A percentile compares a stretch with the other conserved stretches of the same genome.
Evolutionary conservation across 2,113 vertebrate species (phyloP).

Genomic region (Girardinichthys multiradiatus): DNA sequence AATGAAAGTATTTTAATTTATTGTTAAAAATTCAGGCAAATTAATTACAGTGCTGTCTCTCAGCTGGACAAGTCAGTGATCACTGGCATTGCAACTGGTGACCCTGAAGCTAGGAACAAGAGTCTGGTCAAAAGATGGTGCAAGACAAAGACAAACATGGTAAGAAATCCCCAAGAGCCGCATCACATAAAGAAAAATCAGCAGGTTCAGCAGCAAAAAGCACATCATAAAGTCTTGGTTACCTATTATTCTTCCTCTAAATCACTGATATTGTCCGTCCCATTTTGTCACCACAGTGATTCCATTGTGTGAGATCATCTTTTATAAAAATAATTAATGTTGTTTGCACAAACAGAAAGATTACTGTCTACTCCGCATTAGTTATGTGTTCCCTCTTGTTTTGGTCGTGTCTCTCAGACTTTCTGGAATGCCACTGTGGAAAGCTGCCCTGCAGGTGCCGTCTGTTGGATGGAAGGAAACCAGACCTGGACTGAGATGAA

Average conservation of each 20-base stretch:
- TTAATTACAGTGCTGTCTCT: conserved; percentile 4
- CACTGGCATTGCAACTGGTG: conserved; percentile 84
- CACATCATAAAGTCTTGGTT: conserved; percentile 10
- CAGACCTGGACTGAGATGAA: conserved; percentile 81
- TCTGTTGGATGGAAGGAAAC: conserved; percentile 82
- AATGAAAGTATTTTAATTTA: neutral
- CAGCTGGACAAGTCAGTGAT: conserved; percentile 94
- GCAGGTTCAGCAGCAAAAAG: conserved; percentile 18
- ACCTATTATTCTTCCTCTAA: conserved; percentile 32
- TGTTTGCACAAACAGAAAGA: conserved; percentile 14
- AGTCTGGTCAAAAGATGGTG: conserved; percentile 93
- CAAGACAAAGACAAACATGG: conserved; percentile 78
- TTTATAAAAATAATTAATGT: conserved; percentile 11
- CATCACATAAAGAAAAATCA: conserved; percentile 23
- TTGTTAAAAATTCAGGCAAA: neutral
- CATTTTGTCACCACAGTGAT: conserved; percentile 16
- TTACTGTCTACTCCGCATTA: neutral
- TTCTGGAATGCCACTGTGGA: conserved; percentile 82
- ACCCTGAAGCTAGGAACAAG: conserved; percentile 85
- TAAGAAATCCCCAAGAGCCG: conserved; percentile 68
- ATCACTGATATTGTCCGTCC: conserved; percentile 50
- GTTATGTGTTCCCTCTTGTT: conserved; percentile 5
- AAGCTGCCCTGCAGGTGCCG: conserved; percentile 77
- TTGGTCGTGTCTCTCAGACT: conserved; percentile 72
- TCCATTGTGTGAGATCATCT: conserved; percentile 18